A percentile compares a stretch with the other conserved stretches of the same genome.
Evolutionary conservation across 2,888 invertebrate genomes (phyloP).

Genomic region (Tachina lurida): DNA sequence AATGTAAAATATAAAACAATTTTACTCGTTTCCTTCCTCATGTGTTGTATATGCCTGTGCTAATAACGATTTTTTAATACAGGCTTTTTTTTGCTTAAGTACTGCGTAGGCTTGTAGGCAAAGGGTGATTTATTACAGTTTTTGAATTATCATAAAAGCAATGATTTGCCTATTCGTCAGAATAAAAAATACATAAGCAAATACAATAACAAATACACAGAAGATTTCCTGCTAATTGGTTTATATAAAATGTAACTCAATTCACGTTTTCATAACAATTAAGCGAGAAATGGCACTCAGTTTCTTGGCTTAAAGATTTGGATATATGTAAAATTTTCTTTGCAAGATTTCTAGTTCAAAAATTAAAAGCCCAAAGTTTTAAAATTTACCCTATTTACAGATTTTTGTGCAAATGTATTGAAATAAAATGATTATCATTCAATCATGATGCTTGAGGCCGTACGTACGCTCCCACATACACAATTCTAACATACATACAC

Average conservation of each 20-base stretch:
- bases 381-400: background rate
- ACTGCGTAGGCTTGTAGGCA: background rate
- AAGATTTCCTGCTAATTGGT: no score
- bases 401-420: background rate
- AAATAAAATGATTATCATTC: conserved; percentile 62
- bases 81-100: background rate
- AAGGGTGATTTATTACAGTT: background rate
- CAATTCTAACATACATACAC: background rate
- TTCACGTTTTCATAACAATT: no score
- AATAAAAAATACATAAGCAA: no score
- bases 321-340: no score
- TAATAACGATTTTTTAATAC: background rate
- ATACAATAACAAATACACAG: no score
- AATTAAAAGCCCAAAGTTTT: background rate
- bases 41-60: background rate
- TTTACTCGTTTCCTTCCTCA: background rate
- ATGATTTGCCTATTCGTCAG: no score
- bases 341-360: background rate
- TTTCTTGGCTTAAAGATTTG: no score
- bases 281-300: no score
- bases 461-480: conserved; percentile 9
- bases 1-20: background rate
- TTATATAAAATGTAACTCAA: no score
- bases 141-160: no score
- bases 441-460: conserved; percentile 56